These are phyloP conservation scores for Mylabris sibirica DNA, from an alignment of 2,888 invertebrate species.

Conservation along the genomic window DNA sequence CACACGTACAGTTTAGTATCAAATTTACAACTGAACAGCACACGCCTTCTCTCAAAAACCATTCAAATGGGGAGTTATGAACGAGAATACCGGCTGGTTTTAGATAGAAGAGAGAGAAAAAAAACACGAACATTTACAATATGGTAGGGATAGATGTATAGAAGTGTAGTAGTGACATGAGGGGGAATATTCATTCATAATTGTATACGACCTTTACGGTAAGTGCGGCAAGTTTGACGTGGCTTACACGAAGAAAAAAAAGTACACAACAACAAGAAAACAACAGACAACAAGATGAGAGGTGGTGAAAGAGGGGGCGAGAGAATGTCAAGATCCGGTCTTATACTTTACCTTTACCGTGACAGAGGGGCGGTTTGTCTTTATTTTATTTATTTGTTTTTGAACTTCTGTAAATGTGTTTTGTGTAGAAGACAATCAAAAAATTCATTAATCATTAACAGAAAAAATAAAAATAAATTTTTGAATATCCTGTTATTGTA, in stretches of 20 bases:
- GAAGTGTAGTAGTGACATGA: constrained; percentile 52
- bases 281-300: neutral
- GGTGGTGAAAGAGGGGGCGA: constrained; percentile 25
- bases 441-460: constrained; percentile 15
- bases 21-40: constrained; percentile 57
- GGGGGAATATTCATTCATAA: constrained; percentile 65
- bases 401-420: constrained; percentile 20
- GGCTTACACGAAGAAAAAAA: neutral
- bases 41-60: constrained; percentile 48
- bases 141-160: constrained; percentile 33
- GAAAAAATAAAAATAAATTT: constrained; percentile 5
- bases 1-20: constrained; percentile 42
- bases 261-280: neutral
- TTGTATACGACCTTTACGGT: constrained; percentile 54
- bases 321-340: constrained; percentile 46
- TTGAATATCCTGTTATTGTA: constrained; percentile 13
- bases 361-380: constrained; percentile 22
- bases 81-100: constrained; percentile 49
- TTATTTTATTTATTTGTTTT: constrained; percentile 1
- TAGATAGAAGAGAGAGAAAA: constrained; percentile 37
- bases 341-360: constrained; percentile 35
- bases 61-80: constrained; percentile 50
- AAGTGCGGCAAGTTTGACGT: constrained; percentile 24
- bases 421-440: constrained; percentile 25
- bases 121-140: constrained; percentile 43